phyloP scores from a whole-genome alignment of 2,797 vertebrate genomes.

The Ispidina picta region DNA sequence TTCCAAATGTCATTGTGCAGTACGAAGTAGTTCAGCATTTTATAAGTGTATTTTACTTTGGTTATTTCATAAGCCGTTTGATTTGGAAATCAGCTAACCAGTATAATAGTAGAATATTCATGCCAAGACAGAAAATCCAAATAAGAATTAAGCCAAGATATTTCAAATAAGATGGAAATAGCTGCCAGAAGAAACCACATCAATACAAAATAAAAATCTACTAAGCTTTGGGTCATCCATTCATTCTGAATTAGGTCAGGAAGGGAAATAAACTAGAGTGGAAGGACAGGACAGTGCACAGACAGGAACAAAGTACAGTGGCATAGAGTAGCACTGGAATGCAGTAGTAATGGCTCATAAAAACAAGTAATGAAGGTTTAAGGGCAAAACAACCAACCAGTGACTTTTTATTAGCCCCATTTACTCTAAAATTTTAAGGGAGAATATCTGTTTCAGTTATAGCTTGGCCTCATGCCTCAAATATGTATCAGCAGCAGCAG shows the following conservation, averaged over 20 bases:
- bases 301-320: not conserved
- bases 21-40: slow-evolving; percentile 45
- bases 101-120: slow-evolving; percentile 28
- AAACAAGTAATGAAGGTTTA: not conserved
- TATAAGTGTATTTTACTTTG: slow-evolving; percentile 48
- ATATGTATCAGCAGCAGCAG: not conserved
- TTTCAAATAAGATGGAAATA: slow-evolving; percentile 43
- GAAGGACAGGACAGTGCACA: not conserved
- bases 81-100: slow-evolving; percentile 61
- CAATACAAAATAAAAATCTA: slow-evolving; percentile 44
- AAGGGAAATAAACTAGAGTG: slow-evolving; percentile 7
- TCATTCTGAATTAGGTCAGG: slow-evolving; percentile 51
- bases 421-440: not conserved
- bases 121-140: slow-evolving; percentile 62
- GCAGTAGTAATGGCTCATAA: not conserved
- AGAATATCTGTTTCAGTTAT: not conserved
- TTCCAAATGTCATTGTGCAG: slow-evolving; percentile 33
- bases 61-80: slow-evolving; percentile 68
- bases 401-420: not conserved
- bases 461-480: not conserved
- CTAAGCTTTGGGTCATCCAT: slow-evolving; percentile 43
- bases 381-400: not conserved
- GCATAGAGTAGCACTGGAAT: not conserved
- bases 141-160: slow-evolving; percentile 55
- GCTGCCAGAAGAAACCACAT: slow-evolving; percentile 57